Conservation (phyloP, 2,888 invertebrate genomes). For the Masnerella sp. region DNA sequence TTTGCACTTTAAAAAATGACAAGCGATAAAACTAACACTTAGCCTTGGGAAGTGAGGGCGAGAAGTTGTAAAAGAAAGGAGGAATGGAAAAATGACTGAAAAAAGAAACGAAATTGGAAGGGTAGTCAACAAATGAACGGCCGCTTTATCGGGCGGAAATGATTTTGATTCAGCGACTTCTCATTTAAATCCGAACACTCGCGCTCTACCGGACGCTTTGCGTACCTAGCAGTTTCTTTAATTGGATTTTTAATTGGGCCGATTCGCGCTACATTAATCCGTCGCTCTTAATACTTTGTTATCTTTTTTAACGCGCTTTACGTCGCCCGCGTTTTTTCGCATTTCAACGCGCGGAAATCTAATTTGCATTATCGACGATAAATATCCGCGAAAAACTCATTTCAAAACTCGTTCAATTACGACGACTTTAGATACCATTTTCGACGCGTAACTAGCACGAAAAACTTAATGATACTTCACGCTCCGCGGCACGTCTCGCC, state of each 20-base stretch:
- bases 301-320: conserved; percentile 26
- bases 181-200: conserved; percentile 72
- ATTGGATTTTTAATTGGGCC: conserved; percentile 76
- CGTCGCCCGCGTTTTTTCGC: too few species aligned
- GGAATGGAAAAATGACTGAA: conserved; percentile 52
- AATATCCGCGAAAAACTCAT: too few species aligned
- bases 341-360: too few species aligned
- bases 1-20: conserved; percentile 77
- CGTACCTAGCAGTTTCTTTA: conserved; percentile 70
- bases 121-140: conserved; percentile 75
- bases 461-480: too few species aligned
- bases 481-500: too few species aligned
- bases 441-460: too few species aligned
- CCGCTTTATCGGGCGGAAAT: conserved; percentile 76
- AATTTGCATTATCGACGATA: too few species aligned
- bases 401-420: too few species aligned
- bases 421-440: too few species aligned
- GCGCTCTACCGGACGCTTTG: conserved; percentile 47
- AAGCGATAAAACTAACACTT: conserved; percentile 76
- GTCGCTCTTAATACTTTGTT: conserved; percentile 19
- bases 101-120: conserved; percentile 63
- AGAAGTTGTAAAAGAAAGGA: conserved; percentile 56
- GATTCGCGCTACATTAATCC: conserved; percentile 46
- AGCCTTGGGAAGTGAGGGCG: conserved; percentile 65
- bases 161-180: conserved; percentile 72